A percentile compares a stretch with the other conserved stretches of the same genome.
Conservation (phyloP, 2,888 invertebrate genomes). For the Torymus aiolomorphi region DNA sequence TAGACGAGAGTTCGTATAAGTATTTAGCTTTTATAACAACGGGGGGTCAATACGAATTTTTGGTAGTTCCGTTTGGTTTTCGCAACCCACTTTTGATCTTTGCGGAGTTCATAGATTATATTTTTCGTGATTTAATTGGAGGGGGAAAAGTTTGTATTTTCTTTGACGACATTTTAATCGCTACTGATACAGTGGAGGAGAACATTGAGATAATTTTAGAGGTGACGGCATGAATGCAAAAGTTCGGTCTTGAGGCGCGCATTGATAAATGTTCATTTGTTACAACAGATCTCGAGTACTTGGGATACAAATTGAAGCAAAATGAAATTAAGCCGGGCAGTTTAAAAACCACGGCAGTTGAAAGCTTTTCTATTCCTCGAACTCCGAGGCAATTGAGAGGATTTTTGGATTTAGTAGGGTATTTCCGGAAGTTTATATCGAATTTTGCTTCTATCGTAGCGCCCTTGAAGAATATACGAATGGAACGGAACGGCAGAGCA, state of each 20-base stretch:
- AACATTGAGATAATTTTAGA: neutral
- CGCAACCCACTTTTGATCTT: conserved; percentile 25
- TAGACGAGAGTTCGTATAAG: neutral
- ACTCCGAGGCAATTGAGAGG: neutral
- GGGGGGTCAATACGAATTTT: conserved; percentile 49
- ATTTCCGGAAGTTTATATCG: conserved; percentile 41
- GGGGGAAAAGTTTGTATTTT: neutral
- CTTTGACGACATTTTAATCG: conserved; percentile 22
- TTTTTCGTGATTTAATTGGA: conserved; percentile 26
- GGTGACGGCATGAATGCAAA: too few species aligned
- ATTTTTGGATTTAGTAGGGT: conserved; percentile 52
- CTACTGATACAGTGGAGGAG: conserved; percentile 4
- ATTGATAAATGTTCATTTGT: conserved; percentile 3
- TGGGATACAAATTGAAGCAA: conserved; percentile 44
- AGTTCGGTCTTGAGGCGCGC: too few species aligned
- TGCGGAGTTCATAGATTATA: neutral
- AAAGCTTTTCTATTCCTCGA: conserved; percentile 49
- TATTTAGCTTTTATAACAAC: conserved; percentile 52
- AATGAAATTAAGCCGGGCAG: conserved; percentile 49
- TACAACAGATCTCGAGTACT: conserved; percentile 20
- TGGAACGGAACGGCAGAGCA: too few species aligned
- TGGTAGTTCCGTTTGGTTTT: conserved; percentile 51
- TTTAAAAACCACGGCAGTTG: conserved; percentile 41
- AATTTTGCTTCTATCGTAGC: conserved; percentile 44
- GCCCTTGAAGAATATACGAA: too few species aligned